Conservation (phyloP, 2,888 invertebrate genomes). For the Dynastes hyllus region DNA sequence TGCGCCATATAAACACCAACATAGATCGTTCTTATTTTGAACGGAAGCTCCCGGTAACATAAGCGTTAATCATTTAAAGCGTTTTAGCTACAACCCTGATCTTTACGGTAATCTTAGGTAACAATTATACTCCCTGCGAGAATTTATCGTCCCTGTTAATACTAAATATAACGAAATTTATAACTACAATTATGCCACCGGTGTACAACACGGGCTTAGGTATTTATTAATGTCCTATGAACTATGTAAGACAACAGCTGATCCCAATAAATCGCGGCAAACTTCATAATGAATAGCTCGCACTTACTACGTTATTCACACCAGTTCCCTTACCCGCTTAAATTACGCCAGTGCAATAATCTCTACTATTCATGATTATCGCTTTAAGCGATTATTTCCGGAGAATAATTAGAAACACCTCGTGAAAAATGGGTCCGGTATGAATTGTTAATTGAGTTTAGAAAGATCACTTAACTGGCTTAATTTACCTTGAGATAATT, state of each 20-base stretch:
- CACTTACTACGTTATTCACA: slow-evolving; percentile 30
- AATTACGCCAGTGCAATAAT: slow-evolving; percentile 1
- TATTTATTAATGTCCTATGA: slow-evolving; percentile 39
- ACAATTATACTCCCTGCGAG: slow-evolving; percentile 16
- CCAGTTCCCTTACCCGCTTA: slow-evolving; percentile 10
- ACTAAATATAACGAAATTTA: slow-evolving; percentile 40
- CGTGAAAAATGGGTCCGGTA: not conserved
- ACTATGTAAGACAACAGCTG: slow-evolving; percentile 47
- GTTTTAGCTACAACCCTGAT: slow-evolving; percentile 23
- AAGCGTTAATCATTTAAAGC: slow-evolving; percentile 15
- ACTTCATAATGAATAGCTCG: slow-evolving; percentile 28
- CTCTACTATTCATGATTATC: not conserved
- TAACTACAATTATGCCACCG: slow-evolving; percentile 35
- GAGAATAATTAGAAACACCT: slow-evolving; percentile 2
- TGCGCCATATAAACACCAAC: slow-evolving; percentile 1
- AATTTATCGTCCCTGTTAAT: slow-evolving; percentile 40
- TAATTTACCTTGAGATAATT: no score
- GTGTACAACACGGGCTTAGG: slow-evolving; percentile 30
- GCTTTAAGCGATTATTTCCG: slow-evolving; percentile 1
- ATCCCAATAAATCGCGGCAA: slow-evolving; percentile 39
- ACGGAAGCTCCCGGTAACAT: slow-evolving; percentile 15
- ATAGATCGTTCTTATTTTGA: slow-evolving; percentile 14
- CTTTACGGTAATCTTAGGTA: slow-evolving; percentile 31
- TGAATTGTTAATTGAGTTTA: no score
- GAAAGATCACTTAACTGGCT: no score